These are phyloP conservation scores for Corythaixoides concolor DNA, from an alignment of 2,113 vertebrate species.

Conservation along the genomic window DNA sequence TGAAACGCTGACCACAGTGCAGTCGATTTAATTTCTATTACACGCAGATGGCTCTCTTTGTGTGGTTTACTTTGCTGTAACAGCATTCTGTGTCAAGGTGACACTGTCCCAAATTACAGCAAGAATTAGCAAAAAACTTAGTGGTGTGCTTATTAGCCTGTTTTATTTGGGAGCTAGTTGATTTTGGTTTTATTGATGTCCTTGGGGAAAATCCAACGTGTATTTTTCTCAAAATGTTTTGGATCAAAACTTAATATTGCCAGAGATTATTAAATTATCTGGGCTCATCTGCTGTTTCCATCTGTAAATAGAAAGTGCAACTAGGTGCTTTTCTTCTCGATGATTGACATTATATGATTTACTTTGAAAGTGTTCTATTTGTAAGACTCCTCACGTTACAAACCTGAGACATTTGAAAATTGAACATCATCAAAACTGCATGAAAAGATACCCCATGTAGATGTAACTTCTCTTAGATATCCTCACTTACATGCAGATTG, in stretches of 20 bases:
- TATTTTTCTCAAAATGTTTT: background rate
- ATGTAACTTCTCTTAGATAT: background rate
- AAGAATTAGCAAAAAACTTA: background rate
- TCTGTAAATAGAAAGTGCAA: background rate
- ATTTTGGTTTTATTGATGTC: background rate
- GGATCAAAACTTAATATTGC: background rate
- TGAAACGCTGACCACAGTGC: background rate
- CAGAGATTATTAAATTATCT: conserved; percentile 2
- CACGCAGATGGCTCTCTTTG: background rate
- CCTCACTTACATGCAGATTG: background rate
- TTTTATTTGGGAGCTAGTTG: background rate
- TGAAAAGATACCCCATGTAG: background rate
- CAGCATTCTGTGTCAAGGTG: conserved; percentile 22
- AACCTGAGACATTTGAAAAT: background rate
- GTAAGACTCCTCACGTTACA: background rate
- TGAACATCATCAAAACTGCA: background rate
- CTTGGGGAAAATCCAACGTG: background rate
- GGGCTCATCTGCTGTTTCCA: background rate
- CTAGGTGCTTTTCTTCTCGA: background rate
- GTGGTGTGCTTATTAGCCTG: background rate
- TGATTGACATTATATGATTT: background rate
- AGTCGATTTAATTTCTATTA: background rate
- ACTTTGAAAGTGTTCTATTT: background rate
- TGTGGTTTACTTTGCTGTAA: background rate
- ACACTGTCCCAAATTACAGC: background rate